phyloP scores from a whole-genome alignment of 2,113 vertebrate species.

The Myocastor coypus region DNA sequence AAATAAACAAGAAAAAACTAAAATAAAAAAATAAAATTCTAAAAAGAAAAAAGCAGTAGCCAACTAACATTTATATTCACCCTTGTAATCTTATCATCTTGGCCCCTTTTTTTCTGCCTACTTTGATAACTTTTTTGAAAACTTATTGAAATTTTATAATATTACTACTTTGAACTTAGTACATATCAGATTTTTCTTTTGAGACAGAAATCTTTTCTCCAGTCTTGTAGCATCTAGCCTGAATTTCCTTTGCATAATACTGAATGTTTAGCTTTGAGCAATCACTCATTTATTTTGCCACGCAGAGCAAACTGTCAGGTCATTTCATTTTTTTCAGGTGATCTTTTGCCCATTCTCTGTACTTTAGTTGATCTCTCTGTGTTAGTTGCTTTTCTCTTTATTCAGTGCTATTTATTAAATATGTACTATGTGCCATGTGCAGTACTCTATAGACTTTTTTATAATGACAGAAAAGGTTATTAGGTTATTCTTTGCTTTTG shows the following conservation, averaged over 20 bases:
- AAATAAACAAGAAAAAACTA: too few relatives aligned
- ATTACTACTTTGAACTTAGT: constrained; percentile 34
- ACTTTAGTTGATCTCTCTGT: constrained; percentile 1
- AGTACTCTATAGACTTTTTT: constrained; percentile 35
- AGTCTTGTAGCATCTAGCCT: background rate
- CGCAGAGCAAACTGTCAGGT: background rate
- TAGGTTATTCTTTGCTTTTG: constrained; percentile 16
- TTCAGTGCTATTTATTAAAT: constrained; percentile 29
- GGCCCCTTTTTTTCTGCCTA: background rate
- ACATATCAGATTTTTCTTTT: constrained; percentile 39
- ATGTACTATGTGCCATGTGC: background rate
- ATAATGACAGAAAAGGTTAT: constrained; percentile 13
- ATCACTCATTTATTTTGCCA: background rate
- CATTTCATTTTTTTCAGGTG: constrained; percentile 18
- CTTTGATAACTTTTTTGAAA: constrained; percentile 28
- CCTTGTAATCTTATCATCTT: background rate
- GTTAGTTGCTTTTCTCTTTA: constrained; percentile 47
- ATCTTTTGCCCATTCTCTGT: too few relatives aligned
- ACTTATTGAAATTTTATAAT: constrained; percentile 57
- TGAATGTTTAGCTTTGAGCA: constrained; percentile 54
- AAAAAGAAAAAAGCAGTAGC: constrained; percentile 4
- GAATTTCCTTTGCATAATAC: constrained; percentile 57
- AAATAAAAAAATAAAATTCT: too few relatives aligned
- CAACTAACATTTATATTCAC: background rate
- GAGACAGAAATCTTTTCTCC: constrained; percentile 20